Conservation (phyloP, 2,113 vertebrate genomes). For the Odontophorus gujanensis region DNA sequence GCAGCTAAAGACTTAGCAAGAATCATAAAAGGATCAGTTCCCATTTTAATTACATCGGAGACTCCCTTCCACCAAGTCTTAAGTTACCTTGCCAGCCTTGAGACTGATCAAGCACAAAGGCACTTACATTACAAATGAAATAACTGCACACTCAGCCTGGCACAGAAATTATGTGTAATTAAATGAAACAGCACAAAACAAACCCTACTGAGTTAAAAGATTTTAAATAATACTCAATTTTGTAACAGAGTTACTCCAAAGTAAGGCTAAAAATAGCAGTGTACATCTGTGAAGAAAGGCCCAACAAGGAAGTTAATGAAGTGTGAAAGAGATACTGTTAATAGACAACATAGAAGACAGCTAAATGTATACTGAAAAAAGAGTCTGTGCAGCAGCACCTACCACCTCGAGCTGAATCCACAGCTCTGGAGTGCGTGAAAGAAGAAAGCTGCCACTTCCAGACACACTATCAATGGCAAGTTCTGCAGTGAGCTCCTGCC, state of each 20-base stretch:
- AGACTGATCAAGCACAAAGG: not conserved
- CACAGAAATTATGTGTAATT: conserved; percentile 7
- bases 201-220: accelerated
- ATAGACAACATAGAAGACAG: not conserved
- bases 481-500: not conserved
- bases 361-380: not conserved
- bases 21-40: not conserved
- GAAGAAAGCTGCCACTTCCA: not conserved
- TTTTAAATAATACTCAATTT: not conserved
- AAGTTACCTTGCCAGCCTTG: not conserved
- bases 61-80: not conserved
- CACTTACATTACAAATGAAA: conserved; percentile 28
- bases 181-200: not conserved
- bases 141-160: not conserved
- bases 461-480: not conserved
- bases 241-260: not conserved
- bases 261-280: not conserved
- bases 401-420: not conserved
- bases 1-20: not conserved
- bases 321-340: not conserved
- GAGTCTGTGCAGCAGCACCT: not conserved
- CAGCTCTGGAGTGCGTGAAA: not conserved
- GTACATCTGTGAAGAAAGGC: not conserved
- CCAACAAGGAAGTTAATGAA: not conserved
- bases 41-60: not conserved